Evolutionary conservation across 2,888 invertebrate genomes (phyloP).

Genomic region (Monoplex corrugatus): DNA sequence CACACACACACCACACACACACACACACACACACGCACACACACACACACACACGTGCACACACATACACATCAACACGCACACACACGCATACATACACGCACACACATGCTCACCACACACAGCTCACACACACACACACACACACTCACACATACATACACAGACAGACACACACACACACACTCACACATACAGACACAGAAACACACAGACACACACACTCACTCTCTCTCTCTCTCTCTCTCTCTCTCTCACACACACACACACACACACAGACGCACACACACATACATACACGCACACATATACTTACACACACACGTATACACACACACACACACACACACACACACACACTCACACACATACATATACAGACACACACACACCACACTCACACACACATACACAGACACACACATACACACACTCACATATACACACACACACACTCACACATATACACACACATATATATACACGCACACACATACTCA

Average conservation of each 20-base stretch:
- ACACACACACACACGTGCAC: too few species aligned
- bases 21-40: too few species aligned
- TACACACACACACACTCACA: too few species aligned
- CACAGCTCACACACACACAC: neutral
- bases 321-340: neutral
- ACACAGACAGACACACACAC: neutral
- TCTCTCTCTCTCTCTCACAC: neutral
- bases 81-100: neutral
- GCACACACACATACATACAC: neutral
- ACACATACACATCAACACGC: too few species aligned
- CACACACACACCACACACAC: neutral
- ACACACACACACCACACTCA: too few species aligned
- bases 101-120: neutral
- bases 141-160: neutral
- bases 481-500: too few species aligned
- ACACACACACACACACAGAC: neutral
- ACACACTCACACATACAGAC: neutral
- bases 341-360: too few species aligned
- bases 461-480: too few species aligned
- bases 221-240: too few species aligned
- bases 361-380: too few species aligned
- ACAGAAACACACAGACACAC: neutral
- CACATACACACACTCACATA: too few species aligned
- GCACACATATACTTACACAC: neutral
- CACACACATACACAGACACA: too few species aligned